Base-by-base conservation (phyloP, 1,140 invertebrate species). In the Penaeus vannamei region DNA sequence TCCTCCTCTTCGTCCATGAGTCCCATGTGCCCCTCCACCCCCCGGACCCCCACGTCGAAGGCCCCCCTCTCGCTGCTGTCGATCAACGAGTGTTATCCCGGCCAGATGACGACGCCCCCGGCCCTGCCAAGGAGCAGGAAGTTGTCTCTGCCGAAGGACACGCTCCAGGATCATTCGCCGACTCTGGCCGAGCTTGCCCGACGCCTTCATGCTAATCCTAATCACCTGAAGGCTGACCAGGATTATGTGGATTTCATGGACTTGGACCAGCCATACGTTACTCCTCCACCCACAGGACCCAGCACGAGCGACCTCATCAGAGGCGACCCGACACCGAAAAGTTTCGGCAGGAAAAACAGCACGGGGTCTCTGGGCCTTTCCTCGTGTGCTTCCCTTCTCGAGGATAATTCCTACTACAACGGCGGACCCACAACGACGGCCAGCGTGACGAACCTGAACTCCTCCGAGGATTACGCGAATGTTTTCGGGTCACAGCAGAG, bases 321-420 rank as follows among this genome's bases (percentile, higher is more conserved):
- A 61, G 86, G 83, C 23, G 61, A 53, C 0, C 66, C 86, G 2
- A 66, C 77, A 14, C 84, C 88, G n/a, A 84, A 90, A n/a, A 22
- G 20, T 46, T 86, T 85, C 77, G 88, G 88, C 61, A 90, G 88
- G 84, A 90, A 90, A 77, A 90, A 90, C 59, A 90, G 88, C 84
- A 90, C 88, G n/a, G 88, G 88, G 0, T 86, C 88, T n/a, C 79
- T 90, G 19, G 88, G 88, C 20, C 84, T 90, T 20, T 86, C 76
- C 46, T 85, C 84, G 32, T 79, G 88, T 26, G 84, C 88, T 32
- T 85, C 84, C 36, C 88, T 86, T 20, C 62, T 82, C 14, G 29
- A 80, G 36, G 84, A 90, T 59, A 85, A 85, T 5, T 53, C 88
- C 19, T 87, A 82, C 66, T 86, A 69, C 79, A 59, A 77, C 19